Evolutionary conservation across 2,888 invertebrate genomes (phyloP), one percentile per base, ranked within the genome.

Genomic region (Palloptera scutellata): DNA sequence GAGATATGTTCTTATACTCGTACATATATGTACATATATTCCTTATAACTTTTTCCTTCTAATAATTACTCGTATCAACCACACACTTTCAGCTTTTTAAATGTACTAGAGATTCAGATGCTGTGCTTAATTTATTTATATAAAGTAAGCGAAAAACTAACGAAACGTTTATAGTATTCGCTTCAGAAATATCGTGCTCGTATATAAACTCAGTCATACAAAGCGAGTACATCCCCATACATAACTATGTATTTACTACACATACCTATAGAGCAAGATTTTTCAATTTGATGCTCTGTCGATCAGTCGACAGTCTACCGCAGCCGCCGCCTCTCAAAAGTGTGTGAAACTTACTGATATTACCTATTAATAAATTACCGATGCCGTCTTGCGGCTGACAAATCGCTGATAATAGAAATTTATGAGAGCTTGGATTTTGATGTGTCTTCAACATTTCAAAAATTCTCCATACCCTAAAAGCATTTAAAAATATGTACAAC

Each of bases 341-440:
- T 48, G 13, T 48, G 51, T 13, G 13, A 48, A 48, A 13, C 13
- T 48, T 48, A 48, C 20, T 19, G 54, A 8, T 10, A 20, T 12
- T 8, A 15, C 5, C 6, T 13, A 54, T 54, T 15, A 54, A 12
- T 19, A 48, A 48, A 15, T 48, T 13, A 48, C 12, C n/a, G 15
- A 48, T 15, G 48, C 48, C 48, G 15, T 8, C 10, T n/a, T n/a
- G 12, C 40, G 61, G 53, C 54, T 67, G 67, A 71, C 71, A 71
- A 71, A 68, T 71, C 68, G 41, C 68, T 67, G 70, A 71, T 68
- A 68, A 67, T 43, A 48, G 5, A 58, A 63, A 69, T 67, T 71
- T 67, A 67, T 71, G 48, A 20, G 30, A 30, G 6, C 54, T 54
- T 11, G 15, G 15, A 54, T 17, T 12, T 15, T 15, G 8, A 20